Base-by-base conservation (phyloP, 1,140 invertebrate species). In the Helicorthomorpha holstii region DNA sequence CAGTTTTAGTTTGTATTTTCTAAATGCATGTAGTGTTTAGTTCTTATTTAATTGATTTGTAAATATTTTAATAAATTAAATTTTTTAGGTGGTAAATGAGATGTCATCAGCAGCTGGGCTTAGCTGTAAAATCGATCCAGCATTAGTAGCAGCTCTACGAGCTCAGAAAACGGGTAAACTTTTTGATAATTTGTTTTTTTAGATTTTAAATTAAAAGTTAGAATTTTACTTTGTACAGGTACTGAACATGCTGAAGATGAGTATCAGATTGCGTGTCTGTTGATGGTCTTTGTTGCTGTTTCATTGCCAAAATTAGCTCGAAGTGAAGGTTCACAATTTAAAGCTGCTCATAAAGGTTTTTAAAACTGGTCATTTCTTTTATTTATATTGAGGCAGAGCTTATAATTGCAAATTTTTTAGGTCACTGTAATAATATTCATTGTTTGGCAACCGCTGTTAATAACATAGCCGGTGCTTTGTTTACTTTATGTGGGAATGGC, bases 211-310 rank as follows among this genome's bases (percentile, higher is more conserved):
- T 27, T 49, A 21, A 47, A 2, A 51, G n/a, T 10, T 49, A 27
- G 29, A 10, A 10, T 7, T 44, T 46, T 26, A 3, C n/a, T 22
- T 25, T 46, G 4, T 45, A 21, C 41, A 22, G 23, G 2, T 47
- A 51, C 19, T 21, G 70, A 89, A 58, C 69, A 75, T 1, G 84
- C 88, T 53, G 91, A 95, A 56, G 85, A 89, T 61, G 93, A 98
- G 60, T 95, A 98, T 72, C 72, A 89, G 16, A 73, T 93, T 24
- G 86, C 94, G 1, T 98, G 94, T 68, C 70, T 98, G 3, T 67
- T 98, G 21, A 95, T 99, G 90, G 95, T 98, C 2, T 98, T 98
- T 70, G 85, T 98, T 1, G 95, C 95, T 0, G 92, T 98, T 26
- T 93, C 93, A 0, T 83, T 99, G 58, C 94, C 95, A 2, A 90